phyloP scores from a whole-genome alignment of 2,888 invertebrate species.

The Xestobium rufovillosum region DNA sequence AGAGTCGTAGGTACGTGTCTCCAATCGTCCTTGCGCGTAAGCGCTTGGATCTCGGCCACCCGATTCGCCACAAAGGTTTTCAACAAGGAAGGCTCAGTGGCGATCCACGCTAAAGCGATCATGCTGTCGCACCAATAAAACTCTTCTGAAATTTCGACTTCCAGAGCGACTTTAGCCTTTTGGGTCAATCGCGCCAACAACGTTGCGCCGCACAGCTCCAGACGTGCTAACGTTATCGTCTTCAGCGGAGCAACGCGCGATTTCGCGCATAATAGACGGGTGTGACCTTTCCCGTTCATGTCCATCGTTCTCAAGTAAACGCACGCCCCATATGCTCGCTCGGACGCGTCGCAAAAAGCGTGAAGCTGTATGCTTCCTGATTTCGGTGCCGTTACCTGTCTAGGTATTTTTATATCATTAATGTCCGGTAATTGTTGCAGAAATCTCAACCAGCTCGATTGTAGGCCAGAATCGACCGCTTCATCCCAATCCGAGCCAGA shows the following conservation, averaged over 20 bases:
- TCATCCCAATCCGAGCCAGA: constrained; percentile 9
- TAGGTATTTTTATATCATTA: constrained; percentile 6
- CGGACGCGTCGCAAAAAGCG: constrained; percentile 15
- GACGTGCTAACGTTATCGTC: constrained; percentile 12
- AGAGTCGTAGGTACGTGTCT: no score
- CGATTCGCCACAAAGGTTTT: no score
- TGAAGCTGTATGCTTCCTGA: constrained; percentile 4
- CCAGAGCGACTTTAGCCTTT: constrained; percentile 2
- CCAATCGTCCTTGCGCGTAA: no score
- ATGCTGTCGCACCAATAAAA: no score
- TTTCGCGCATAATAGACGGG: constrained; percentile 10
- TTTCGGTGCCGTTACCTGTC: not conserved
- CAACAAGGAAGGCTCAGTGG: no score
- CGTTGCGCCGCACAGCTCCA: constrained; percentile 15
- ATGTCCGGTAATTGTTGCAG: constrained; percentile 3
- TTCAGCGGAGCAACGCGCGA: constrained; percentile 14
- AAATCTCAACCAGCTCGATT: constrained; percentile 8
- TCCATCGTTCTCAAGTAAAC: constrained; percentile 7
- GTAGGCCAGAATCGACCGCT: constrained; percentile 1
- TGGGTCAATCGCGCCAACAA: constrained; percentile 5
- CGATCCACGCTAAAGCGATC: no score
- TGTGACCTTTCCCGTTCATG: not conserved
- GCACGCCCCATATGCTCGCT: constrained; percentile 14
- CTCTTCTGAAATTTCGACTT: no score
- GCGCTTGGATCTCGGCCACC: no score